These are phyloP conservation scores for Ailurus styani DNA, from an alignment of 2,113 vertebrate species.

Conservation along the genomic window DNA sequence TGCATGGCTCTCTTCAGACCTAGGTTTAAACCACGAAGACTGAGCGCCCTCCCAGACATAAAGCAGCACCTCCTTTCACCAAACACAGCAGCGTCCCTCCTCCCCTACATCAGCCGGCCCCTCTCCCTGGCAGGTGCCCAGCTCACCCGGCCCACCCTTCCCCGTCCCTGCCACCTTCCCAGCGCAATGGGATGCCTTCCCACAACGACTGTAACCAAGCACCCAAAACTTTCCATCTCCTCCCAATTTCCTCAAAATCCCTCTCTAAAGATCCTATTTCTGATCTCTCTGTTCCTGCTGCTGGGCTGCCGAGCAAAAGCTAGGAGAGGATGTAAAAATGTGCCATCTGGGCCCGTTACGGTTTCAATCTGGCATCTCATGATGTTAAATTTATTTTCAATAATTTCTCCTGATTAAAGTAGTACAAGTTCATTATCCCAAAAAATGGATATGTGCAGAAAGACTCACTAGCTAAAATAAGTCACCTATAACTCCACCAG, in stretches of 20 bases:
- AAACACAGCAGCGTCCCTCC: neutral
- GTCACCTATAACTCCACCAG: neutral
- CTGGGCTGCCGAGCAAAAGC: neutral
- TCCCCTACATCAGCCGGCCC: neutral
- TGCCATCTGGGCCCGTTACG: constrained; percentile 45
- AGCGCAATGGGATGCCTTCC: neutral
- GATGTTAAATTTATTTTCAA: constrained; percentile 57
- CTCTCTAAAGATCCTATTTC: neutral
- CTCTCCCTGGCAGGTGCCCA: neutral
- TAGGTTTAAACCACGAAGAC: neutral
- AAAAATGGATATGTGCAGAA: neutral
- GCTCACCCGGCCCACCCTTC: neutral
- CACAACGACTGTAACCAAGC: neutral
- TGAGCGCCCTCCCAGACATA: neutral
- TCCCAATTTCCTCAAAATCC: neutral
- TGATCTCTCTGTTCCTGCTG: neutral
- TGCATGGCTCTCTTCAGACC: neutral
- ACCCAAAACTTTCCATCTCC: neutral
- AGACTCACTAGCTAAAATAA: constrained; percentile 8
- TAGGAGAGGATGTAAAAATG: neutral
- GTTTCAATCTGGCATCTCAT: constrained; percentile 49
- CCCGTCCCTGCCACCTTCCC: too few relatives aligned
- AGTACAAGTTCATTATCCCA: neutral
- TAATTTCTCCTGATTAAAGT: constrained; percentile 39
- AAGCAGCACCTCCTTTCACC: neutral